Percentiles rank a stretch among this genome's conserved stretches.
Evolutionary conservation across 1,140 invertebrate species (phyloP).

Genomic region (Melanaphis sacchari): DNA sequence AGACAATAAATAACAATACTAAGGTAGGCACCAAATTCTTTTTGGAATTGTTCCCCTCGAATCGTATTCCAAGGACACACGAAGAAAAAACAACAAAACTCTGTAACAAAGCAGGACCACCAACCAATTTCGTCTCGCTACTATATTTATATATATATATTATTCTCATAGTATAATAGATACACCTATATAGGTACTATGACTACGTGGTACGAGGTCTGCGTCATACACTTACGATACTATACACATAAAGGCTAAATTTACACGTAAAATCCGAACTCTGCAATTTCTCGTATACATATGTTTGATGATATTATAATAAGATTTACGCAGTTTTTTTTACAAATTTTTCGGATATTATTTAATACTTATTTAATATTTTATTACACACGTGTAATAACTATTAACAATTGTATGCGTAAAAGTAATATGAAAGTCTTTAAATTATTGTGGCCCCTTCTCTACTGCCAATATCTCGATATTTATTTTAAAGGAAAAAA

Average conservation of each 20-base stretch:
- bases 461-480: not conserved
- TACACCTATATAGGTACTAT: not conserved
- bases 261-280: not conserved
- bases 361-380: not conserved
- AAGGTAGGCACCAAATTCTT: not conserved
- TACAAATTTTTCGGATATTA: not conserved
- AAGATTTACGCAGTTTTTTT: too few relatives aligned
- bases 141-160: not conserved
- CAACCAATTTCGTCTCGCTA: not conserved
- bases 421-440: not conserved
- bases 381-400: not conserved
- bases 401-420: not conserved
- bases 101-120: not conserved
- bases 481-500: not conserved
- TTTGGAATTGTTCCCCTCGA: not conserved
- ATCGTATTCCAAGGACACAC: not conserved
- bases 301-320: not conserved
- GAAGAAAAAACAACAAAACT: not conserved
- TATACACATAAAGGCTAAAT: not conserved
- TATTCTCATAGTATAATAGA: not conserved
- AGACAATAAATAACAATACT: not conserved
- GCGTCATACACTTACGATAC: not conserved
- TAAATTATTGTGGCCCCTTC: not conserved
- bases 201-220: not conserved
- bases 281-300: not conserved